Evolutionary conservation across 2,888 invertebrate genomes (phyloP).

Genomic region (Caenorhabditis japonica): DNA sequence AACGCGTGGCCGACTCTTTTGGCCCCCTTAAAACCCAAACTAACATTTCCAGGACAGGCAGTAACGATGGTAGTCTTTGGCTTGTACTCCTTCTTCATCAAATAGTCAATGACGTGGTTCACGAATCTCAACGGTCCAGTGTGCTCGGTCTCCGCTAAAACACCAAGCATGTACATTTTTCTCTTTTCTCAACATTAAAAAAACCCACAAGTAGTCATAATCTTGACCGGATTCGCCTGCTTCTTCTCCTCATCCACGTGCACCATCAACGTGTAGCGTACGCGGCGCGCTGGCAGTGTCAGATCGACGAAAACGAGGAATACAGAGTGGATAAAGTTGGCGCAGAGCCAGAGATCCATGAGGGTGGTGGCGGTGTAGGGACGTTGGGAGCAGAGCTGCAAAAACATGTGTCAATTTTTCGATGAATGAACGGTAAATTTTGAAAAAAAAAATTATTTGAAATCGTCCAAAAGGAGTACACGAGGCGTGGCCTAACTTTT

Average conservation of each 20-base stretch:
- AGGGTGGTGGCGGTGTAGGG: slow-evolving; percentile 63
- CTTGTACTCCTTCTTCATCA: slow-evolving; percentile 35
- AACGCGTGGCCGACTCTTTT: too few species aligned
- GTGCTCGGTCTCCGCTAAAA: slow-evolving; percentile 45
- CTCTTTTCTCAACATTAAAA: neutral
- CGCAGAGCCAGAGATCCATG: slow-evolving; percentile 74
- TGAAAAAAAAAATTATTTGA: slow-evolving; percentile 2
- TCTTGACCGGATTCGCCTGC: slow-evolving; percentile 40
- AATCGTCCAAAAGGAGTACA: too few species aligned
- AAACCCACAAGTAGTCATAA: slow-evolving; percentile 54
- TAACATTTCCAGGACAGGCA: too few species aligned
- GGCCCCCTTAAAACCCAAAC: too few species aligned
- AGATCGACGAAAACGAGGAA: slow-evolving; percentile 63
- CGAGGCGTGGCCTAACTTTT: too few species aligned
- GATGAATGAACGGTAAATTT: too few species aligned
- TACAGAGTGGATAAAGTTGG: slow-evolving; percentile 69
- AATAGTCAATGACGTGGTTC: slow-evolving; percentile 42
- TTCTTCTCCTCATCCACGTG: slow-evolving; percentile 58
- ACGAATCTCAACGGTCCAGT: slow-evolving; percentile 43
- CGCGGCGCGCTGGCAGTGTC: slow-evolving; percentile 61
- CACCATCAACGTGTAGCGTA: slow-evolving; percentile 66
- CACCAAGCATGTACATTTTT: neutral
- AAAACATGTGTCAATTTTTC: too few species aligned
- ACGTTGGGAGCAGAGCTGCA: slow-evolving; percentile 58
- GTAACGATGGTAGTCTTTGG: slow-evolving; percentile 50